These are phyloP conservation scores for Nemapogon koenigi DNA, from an alignment of 2,888 invertebrate species.

Conservation along the genomic window DNA sequence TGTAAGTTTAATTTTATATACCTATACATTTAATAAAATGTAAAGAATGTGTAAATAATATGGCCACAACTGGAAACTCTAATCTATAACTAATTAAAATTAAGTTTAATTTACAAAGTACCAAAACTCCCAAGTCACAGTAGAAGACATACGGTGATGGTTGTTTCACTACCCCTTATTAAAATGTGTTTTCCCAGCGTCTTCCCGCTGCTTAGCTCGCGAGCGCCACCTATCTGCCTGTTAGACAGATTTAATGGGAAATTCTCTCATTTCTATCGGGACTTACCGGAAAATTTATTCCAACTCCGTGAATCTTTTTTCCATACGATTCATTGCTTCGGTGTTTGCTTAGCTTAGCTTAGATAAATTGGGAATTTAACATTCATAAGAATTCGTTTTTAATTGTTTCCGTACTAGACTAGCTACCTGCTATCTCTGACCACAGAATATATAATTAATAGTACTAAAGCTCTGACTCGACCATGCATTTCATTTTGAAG, in stretches of 20 bases:
- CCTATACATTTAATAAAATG: too few relatives aligned
- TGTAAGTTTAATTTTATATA: too few relatives aligned
- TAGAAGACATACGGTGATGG: slow-evolving; percentile 15
- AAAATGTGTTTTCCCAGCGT: slow-evolving; percentile 48
- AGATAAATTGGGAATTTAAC: slow-evolving; percentile 6
- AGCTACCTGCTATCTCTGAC: too few relatives aligned
- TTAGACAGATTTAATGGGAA: slow-evolving; percentile 49
- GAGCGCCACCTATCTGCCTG: slow-evolving; percentile 47
- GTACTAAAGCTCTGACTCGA: too few relatives aligned
- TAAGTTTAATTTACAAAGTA: slow-evolving; percentile 17
- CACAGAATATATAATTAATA: too few relatives aligned
- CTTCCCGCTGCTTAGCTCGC: slow-evolving; percentile 33
- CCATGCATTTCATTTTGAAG: too few relatives aligned
- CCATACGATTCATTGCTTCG: slow-evolving; percentile 50
- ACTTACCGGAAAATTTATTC: slow-evolving; percentile 50
- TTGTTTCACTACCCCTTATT: slow-evolving; percentile 32
- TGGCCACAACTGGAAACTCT: too few relatives aligned
- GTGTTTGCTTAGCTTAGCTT: slow-evolving; percentile 32
- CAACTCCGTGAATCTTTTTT: slow-evolving; percentile 43
- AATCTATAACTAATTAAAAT: too few relatives aligned
- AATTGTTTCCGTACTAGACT: too few relatives aligned
- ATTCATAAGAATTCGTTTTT: too few relatives aligned
- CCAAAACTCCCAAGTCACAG: slow-evolving; percentile 22
- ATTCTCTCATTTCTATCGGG: slow-evolving; percentile 57
- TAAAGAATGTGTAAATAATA: too few relatives aligned